Evolutionary conservation across 2,113 vertebrate species (phyloP).

Genomic region (Ictalurus furcatus): DNA sequence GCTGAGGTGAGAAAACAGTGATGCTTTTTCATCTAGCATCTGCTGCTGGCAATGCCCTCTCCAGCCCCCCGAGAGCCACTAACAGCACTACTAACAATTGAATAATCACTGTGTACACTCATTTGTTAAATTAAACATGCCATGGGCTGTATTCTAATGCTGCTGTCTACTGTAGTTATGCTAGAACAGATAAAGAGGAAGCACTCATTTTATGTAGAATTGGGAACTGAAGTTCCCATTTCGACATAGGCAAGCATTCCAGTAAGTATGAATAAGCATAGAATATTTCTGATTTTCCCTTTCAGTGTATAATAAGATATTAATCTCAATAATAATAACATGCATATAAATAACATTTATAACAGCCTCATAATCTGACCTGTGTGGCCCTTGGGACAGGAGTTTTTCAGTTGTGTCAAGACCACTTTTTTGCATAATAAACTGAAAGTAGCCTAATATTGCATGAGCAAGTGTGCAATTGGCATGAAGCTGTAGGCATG

Average conservation of each 20-base stretch:
- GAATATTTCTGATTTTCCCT: background rate
- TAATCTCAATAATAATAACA: background rate
- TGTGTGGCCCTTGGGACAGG: background rate
- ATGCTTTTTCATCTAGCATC: slow-evolving; percentile 43
- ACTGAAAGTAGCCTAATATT: background rate
- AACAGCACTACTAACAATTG: slow-evolving; percentile 42
- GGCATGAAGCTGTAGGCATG: background rate
- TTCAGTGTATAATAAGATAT: background rate
- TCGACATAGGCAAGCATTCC: background rate
- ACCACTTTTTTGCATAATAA: background rate
- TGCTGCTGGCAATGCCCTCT: slow-evolving; percentile 39
- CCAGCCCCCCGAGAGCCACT: slow-evolving; percentile 41
- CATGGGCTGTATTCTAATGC: slow-evolving; percentile 27
- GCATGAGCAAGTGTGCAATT: background rate
- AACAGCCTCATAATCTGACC: background rate
- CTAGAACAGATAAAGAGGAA: background rate
- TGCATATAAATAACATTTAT: background rate
- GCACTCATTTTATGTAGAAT: too few species aligned
- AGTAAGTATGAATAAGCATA: background rate
- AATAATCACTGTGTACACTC: slow-evolving; percentile 45
- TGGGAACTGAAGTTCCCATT: background rate
- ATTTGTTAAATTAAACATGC: slow-evolving; percentile 52
- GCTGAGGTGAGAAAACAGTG: slow-evolving; percentile 48
- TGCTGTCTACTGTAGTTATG: slow-evolving; percentile 12
- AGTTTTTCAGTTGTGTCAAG: background rate